A percentile compares a stretch with the other conserved stretches of the same genome.
Evolutionary conservation across 2,113 vertebrate genomes (phyloP).

Genomic region (Cephalopterus ornatus): DNA sequence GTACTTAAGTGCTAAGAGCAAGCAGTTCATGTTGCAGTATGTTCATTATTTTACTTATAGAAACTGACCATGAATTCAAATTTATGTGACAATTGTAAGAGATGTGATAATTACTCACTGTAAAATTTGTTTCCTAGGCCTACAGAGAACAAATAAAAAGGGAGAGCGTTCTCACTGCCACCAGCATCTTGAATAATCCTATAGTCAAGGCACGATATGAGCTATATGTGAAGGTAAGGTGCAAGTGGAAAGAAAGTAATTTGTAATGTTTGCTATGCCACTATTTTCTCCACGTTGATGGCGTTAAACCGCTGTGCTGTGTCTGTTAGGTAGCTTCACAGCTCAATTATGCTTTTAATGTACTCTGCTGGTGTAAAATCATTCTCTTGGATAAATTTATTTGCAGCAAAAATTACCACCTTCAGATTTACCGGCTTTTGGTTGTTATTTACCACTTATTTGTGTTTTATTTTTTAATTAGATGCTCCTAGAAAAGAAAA

Average conservation of each 20-base stretch:
- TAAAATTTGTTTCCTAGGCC: conserved; percentile 67
- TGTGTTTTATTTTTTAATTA: neutral
- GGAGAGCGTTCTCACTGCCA: conserved; percentile 86
- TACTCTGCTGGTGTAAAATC: neutral
- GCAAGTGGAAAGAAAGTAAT: neutral
- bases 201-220: conserved; percentile 84
- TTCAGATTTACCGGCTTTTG: neutral
- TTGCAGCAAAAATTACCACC: neutral
- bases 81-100: neutral
- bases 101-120: neutral
- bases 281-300: neutral
- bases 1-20: neutral
- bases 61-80: neutral
- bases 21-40: neutral
- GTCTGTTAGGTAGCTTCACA: neutral
- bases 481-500: neutral
- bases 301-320: neutral
- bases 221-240: conserved; percentile 84
- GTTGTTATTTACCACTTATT: neutral
- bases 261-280: neutral
- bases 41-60: neutral
- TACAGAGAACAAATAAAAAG: conserved; percentile 88
- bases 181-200: conserved; percentile 87
- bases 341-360: neutral
- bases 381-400: neutral